Evolutionary conservation across 2,113 vertebrate species (phyloP).

Genomic region (Sterna hirundo): DNA sequence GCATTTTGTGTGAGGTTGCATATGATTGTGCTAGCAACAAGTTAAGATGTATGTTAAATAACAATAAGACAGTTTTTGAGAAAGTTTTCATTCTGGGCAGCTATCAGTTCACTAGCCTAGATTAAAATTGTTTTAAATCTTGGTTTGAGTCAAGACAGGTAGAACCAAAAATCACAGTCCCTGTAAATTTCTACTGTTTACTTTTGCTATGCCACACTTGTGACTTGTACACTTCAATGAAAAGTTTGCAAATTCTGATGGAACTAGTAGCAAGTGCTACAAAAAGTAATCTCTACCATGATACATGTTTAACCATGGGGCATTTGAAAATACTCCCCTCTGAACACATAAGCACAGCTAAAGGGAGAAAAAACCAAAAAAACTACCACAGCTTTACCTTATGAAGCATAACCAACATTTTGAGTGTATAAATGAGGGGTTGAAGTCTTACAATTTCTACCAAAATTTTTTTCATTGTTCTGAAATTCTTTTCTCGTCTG

Average conservation of each 20-base stretch:
- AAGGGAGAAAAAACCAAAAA: not conserved
- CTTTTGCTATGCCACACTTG: not conserved
- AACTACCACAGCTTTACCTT: not conserved
- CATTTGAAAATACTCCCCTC: not conserved
- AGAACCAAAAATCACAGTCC: not conserved
- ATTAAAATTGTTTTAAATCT: not conserved
- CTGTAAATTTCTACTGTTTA: not conserved
- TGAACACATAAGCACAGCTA: not conserved
- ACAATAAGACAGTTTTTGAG: not conserved
- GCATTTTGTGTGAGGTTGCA: not conserved
- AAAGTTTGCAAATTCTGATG: not conserved
- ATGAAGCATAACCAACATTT: not conserved
- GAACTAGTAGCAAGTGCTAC: not conserved
- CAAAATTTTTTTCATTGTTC: not conserved
- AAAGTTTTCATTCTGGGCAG: not conserved
- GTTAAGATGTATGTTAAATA: not conserved
- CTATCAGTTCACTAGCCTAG: not conserved
- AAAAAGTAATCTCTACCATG: not conserved
- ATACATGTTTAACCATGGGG: rapidly evolving
- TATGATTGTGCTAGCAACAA: not conserved
- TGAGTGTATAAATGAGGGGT: not conserved
- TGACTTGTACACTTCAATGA: not conserved
- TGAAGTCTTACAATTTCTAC: not conserved
- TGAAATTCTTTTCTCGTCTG: rapidly evolving
- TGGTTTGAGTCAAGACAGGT: not conserved